A percentile compares a stretch with the other conserved stretches of the same genome.
Evolutionary conservation across 2,888 invertebrate genomes (phyloP).

Genomic region (Lottia scabra): DNA sequence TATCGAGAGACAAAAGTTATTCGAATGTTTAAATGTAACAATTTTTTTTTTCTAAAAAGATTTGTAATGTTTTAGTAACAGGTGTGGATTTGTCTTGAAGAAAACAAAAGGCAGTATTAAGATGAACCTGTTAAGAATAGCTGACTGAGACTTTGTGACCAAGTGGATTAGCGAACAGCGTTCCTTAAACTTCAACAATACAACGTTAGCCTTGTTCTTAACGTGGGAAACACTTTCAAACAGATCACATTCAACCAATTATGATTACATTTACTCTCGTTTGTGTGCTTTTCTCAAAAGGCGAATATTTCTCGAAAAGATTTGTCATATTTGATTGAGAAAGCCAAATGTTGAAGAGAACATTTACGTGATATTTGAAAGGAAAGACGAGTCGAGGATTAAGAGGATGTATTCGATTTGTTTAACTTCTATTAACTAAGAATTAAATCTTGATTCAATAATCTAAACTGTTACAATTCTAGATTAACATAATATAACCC

Average conservation of each 20-base stretch:
- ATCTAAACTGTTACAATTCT: no score
- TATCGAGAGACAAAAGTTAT: no score
- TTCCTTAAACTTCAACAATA: neutral
- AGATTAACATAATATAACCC: no score
- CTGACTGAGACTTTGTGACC: slow-evolving; percentile 1
- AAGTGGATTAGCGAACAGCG: neutral
- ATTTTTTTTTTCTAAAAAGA: no score
- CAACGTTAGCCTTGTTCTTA: slow-evolving; percentile 1
- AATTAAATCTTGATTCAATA: no score
- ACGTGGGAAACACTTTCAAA: neutral
- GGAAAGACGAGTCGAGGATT: no score
- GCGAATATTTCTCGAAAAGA: neutral
- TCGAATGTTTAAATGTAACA: no score
- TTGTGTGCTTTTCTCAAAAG: slow-evolving; percentile 6
- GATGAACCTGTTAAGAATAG: slow-evolving; percentile 3
- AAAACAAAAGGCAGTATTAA: neutral
- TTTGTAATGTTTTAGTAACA: no score
- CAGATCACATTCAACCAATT: neutral
- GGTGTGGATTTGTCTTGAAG: no score
- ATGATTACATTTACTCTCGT: neutral
- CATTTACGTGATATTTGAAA: neutral
- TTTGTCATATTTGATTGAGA: slow-evolving; percentile 1
- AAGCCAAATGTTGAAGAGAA: neutral
- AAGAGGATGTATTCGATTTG: no score
- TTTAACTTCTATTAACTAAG: no score